phyloP scores from a whole-genome alignment of 2,888 invertebrate species.

The Conchocele bisecta region DNA sequence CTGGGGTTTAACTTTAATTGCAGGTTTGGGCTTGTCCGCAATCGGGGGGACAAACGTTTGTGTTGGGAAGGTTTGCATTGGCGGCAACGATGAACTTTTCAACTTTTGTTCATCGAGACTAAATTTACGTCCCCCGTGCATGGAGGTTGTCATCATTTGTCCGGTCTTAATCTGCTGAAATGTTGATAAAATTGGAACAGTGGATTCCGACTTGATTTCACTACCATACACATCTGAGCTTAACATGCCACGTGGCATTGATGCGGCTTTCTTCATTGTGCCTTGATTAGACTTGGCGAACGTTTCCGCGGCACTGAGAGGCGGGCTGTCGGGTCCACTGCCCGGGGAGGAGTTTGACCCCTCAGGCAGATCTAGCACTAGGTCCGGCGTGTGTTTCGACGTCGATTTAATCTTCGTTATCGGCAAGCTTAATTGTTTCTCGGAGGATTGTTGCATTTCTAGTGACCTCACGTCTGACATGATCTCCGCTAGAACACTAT shows the following conservation, averaged over 20 bases:
- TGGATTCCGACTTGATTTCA: conserved; percentile 10
- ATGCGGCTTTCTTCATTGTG: conserved; percentile 87
- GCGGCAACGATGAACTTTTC: conserved; percentile 13
- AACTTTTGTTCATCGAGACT: conserved; percentile 50
- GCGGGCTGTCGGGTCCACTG: conserved; percentile 75
- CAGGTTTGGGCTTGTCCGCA: conserved; percentile 80
- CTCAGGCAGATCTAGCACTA: conserved; percentile 81
- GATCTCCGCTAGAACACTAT: conserved; percentile 82
- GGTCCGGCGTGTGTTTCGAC: conserved; percentile 80
- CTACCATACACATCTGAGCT: conserved; percentile 40
- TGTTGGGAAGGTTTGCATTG: not conserved
- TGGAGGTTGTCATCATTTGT: conserved; percentile 26
- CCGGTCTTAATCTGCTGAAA: conserved; percentile 24
- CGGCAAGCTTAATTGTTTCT: conserved; percentile 77
- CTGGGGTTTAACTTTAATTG: conserved; percentile 89
- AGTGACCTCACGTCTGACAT: conserved; percentile 81
- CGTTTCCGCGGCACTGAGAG: conserved; percentile 87
- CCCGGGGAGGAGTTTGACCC: conserved; percentile 72
- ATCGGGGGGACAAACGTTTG: conserved; percentile 70
- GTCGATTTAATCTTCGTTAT: conserved; percentile 72
- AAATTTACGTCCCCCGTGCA: conserved; percentile 32
- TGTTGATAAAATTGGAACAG: conserved; percentile 44
- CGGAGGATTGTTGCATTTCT: conserved; percentile 78
- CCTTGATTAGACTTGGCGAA: conserved; percentile 92
- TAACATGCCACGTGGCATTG: conserved; percentile 67